Conservation (phyloP, 2,797 vertebrate species). For the Sternotherus odoratus region DNA sequence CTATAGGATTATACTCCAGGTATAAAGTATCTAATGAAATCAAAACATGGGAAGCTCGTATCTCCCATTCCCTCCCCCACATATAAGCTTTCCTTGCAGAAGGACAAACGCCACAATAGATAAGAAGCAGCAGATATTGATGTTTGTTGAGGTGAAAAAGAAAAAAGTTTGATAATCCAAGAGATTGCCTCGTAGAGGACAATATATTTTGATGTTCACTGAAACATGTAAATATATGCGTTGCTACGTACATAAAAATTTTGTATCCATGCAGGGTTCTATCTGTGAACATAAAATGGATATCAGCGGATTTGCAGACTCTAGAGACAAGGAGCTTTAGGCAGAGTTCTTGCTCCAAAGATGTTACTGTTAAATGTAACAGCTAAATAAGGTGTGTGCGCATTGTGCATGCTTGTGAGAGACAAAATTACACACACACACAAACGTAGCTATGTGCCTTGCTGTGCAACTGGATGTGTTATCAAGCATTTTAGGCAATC, state of each 20-base stretch:
- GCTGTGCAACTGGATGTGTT: neutral
- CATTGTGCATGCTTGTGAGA: neutral
- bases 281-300: no score
- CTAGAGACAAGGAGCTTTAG: neutral
- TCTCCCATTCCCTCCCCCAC: neutral
- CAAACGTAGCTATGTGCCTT: neutral
- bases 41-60: neutral
- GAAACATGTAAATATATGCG: slow-evolving; percentile 6
- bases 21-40: neutral
- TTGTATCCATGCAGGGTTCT: no score
- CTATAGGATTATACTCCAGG: neutral
- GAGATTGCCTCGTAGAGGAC: slow-evolving; percentile 59
- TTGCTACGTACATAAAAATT: slow-evolving; percentile 10
- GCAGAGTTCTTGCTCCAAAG: neutral
- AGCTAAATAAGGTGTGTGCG: neutral
- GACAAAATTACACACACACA: neutral
- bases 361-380: neutral
- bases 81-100: slow-evolving; percentile 37
- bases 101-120: slow-evolving; percentile 56
- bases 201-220: slow-evolving; percentile 61
- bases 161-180: slow-evolving; percentile 68
- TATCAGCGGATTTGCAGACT: no score
- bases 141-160: slow-evolving; percentile 48
- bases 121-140: slow-evolving; percentile 67
- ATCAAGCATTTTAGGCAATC: neutral